A percentile compares a stretch with the other conserved stretches of the same genome.
These are phyloP conservation scores for Eurosta solidaginis DNA, from an alignment of 1,140 invertebrate genomes.

Conservation along the genomic window DNA sequence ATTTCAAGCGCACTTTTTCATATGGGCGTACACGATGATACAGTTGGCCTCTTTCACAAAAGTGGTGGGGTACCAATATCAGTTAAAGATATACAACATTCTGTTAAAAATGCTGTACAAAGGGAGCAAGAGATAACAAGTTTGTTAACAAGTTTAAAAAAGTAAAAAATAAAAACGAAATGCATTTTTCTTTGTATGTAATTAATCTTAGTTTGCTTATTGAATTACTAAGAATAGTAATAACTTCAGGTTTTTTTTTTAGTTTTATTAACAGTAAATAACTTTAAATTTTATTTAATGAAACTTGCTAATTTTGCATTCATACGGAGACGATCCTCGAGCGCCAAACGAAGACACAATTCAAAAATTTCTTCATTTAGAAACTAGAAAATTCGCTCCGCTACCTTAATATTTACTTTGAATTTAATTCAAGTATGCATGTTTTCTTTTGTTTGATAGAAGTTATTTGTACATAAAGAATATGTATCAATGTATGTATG, in stretches of 20 bases:
- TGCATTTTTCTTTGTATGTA: too few species aligned
- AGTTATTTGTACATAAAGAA: constrained; percentile 26
- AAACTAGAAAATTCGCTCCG: background rate
- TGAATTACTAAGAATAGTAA: constrained; percentile 6
- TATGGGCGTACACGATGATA: background rate
- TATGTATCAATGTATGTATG: too few species aligned
- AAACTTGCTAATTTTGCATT: background rate
- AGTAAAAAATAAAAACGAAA: background rate
- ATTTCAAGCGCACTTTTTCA: background rate
- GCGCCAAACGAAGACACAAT: background rate
- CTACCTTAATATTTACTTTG: background rate
- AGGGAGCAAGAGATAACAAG: background rate
- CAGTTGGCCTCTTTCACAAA: constrained; percentile 5
- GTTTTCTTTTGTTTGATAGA: constrained; percentile 13
- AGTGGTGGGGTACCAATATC: background rate
- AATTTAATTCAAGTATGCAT: background rate
- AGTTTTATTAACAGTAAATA: constrained; percentile 11
- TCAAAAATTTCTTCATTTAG: background rate
- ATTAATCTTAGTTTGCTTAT: background rate
- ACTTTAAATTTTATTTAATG: background rate
- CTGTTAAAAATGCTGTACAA: background rate
- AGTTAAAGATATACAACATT: background rate
- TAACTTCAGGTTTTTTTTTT: background rate
- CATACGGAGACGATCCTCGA: too few species aligned
- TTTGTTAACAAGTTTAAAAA: constrained; percentile 1